These are phyloP conservation scores for Pristionchus mayeri DNA, from an alignment of 2,888 invertebrate species.

Conservation along the genomic window DNA sequence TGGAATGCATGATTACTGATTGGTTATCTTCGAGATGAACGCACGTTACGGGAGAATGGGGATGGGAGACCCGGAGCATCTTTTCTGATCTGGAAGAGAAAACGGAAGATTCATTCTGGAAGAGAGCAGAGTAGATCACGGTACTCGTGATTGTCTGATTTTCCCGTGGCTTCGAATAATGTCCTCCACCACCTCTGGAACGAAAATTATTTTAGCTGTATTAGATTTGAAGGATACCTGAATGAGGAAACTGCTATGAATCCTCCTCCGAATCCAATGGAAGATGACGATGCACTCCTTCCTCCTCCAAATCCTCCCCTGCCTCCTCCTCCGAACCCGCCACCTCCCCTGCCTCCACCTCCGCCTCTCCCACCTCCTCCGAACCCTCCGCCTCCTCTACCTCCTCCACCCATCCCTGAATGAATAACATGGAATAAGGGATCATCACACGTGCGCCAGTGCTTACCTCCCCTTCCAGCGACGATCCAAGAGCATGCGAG, in stretches of 20 bases:
- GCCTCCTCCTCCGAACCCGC: not conserved
- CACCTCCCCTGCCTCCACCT: not conserved
- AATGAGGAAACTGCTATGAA: not conserved
- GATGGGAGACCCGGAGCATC: not conserved
- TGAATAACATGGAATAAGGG: too few species aligned
- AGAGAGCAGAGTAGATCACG: not conserved
- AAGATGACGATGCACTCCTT: not conserved
- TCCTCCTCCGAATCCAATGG: not conserved
- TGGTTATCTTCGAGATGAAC: not conserved
- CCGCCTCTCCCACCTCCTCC: too few species aligned
- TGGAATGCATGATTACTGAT: not conserved
- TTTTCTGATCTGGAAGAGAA: not conserved
- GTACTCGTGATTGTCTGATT: not conserved
- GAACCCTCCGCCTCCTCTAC: too few species aligned
- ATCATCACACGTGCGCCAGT: too few species aligned
- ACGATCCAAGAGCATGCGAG: too few species aligned
- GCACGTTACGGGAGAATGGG: not conserved
- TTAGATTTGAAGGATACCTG: not conserved
- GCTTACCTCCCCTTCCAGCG: too few species aligned
- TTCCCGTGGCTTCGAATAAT: not conserved
- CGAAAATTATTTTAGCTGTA: not conserved
- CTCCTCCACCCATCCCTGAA: too few species aligned
- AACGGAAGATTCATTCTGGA: not conserved
- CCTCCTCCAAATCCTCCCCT: not conserved
- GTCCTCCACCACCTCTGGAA: not conserved